Percentiles rank a stretch among this genome's conserved stretches.
These are phyloP conservation scores for Nyctibius bracteatus DNA, from an alignment of 2,113 vertebrate genomes.

Conservation along the genomic window DNA sequence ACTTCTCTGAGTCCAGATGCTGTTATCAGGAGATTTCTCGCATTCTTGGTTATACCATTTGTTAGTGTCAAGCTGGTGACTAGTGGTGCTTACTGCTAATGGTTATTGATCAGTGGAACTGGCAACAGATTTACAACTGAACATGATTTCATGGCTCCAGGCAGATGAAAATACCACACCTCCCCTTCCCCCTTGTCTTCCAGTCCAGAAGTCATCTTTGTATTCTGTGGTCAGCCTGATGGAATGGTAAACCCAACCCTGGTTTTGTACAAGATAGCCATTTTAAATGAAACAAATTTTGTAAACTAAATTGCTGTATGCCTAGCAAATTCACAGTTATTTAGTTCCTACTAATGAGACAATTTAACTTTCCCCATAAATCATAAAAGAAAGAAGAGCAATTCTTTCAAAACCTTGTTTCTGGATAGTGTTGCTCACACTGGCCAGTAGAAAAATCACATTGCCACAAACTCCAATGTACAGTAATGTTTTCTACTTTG, in stretches of 20 bases:
- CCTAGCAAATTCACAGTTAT: background rate
- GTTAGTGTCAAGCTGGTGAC: background rate
- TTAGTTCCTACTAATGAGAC: background rate
- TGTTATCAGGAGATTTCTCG: background rate
- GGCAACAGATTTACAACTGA: conserved; percentile 4
- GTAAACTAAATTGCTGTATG: background rate
- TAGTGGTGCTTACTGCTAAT: background rate
- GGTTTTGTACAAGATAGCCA: background rate
- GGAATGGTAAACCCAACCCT: background rate
- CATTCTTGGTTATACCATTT: background rate
- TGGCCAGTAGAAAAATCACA: background rate
- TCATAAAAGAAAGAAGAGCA: background rate
- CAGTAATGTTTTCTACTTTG: background rate
- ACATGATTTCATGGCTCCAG: background rate
- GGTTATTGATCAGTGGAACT: conserved; percentile 4
- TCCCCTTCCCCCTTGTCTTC: background rate
- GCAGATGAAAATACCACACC: background rate
- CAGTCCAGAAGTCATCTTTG: background rate
- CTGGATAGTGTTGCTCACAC: background rate
- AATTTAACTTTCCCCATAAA: background rate
- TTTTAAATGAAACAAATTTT: background rate
- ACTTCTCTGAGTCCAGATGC: background rate
- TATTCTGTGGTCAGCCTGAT: background rate
- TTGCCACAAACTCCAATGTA: background rate
- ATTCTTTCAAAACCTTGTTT: background rate